A percentile compares a stretch with the other conserved stretches of the same genome.
These are phyloP conservation scores for Drosophila basisetae DNA, from an alignment of 2,888 invertebrate genomes.

Conservation along the genomic window DNA sequence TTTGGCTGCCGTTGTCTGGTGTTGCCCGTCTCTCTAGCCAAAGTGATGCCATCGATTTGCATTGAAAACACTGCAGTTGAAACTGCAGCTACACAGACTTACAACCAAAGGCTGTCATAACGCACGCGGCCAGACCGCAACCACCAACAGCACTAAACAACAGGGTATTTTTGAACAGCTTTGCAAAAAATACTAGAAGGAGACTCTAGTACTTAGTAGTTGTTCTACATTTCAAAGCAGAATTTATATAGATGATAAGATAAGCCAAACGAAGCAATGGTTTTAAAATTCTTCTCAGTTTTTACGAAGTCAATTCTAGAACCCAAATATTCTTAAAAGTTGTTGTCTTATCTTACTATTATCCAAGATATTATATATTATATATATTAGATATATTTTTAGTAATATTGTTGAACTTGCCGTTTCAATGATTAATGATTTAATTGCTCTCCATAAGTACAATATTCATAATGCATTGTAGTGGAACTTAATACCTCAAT, in stretches of 20 bases:
- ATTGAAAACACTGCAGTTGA: slow-evolving; percentile 41
- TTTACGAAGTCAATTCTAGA: background rate
- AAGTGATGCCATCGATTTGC: slow-evolving; percentile 65
- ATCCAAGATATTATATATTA: background rate
- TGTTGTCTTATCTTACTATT: background rate
- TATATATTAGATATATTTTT: background rate
- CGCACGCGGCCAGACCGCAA: slow-evolving; percentile 70
- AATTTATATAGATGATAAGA: background rate
- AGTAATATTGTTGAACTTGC: background rate
- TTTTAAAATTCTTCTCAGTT: no score
- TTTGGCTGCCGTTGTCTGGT: background rate
- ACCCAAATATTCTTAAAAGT: background rate
- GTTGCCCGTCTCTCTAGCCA: slow-evolving; percentile 6
- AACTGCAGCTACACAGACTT: background rate
- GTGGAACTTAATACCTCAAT: background rate
- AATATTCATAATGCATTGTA: background rate
- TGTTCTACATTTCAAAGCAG: background rate
- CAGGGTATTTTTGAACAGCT: slow-evolving; percentile 1
- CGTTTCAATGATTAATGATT: background rate
- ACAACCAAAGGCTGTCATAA: slow-evolving; percentile 49
- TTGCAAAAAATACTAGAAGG: background rate
- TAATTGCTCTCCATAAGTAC: background rate
- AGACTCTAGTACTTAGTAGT: background rate
- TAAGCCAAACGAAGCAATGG: background rate
- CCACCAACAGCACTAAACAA: slow-evolving; percentile 29